Percentiles rank a stretch among this genome's conserved stretches.
Evolutionary conservation across 2,888 invertebrate genomes (phyloP).

Genomic region (Sympetrum striolatum): DNA sequence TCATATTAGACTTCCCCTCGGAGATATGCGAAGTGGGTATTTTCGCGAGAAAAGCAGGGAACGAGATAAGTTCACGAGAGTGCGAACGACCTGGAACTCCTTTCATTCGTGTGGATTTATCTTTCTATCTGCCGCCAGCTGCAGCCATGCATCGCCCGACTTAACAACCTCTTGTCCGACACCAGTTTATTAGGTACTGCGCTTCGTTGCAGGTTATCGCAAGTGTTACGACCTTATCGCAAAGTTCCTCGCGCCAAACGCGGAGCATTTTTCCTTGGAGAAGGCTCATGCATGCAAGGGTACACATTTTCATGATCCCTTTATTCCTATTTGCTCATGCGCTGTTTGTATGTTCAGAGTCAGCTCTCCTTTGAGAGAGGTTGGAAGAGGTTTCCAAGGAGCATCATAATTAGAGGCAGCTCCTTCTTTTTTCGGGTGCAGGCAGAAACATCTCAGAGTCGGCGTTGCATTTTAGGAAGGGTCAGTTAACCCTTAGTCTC

Average conservation of each 20-base stretch:
- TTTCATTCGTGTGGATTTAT: background rate
- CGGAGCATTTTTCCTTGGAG: background rate
- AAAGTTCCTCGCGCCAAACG: background rate
- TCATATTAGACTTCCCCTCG: background rate
- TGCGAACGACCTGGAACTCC: background rate
- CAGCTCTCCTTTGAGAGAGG: too few relatives aligned
- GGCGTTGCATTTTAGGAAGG: too few relatives aligned
- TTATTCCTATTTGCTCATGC: too few relatives aligned
- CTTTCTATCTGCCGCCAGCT: background rate
- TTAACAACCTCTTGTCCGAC: background rate
- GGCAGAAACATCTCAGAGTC: too few relatives aligned
- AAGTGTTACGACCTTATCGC: background rate
- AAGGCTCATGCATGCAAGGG: background rate
- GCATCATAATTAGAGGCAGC: too few relatives aligned
- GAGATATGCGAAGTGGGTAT: background rate
- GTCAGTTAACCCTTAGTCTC: too few relatives aligned
- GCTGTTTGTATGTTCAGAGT: too few relatives aligned
- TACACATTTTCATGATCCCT: background rate
- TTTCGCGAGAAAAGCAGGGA: background rate
- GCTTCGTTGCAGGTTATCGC: background rate
- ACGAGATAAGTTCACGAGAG: background rate
- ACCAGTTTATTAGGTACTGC: background rate
- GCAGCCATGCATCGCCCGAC: background rate
- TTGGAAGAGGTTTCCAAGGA: too few relatives aligned
- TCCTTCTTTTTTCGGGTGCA: too few relatives aligned